Evolutionary conservation across 2,797 vertebrate species (phyloP), one percentile per base, ranked within the genome.

Genomic region (Melanogrammus aeglefinus): DNA sequence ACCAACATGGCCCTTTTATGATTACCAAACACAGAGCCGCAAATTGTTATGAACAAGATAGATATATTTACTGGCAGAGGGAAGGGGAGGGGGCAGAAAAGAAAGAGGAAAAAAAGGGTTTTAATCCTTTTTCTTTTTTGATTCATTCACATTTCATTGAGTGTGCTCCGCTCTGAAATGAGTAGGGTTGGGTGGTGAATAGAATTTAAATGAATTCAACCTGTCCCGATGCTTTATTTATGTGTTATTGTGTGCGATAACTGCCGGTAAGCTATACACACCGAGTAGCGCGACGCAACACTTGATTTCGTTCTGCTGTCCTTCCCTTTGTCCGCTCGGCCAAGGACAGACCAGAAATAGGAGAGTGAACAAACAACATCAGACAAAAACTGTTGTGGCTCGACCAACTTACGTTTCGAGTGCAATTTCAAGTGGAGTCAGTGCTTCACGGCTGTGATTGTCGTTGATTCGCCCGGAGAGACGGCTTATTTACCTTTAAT

Each of bases 121-220:
- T 47, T 13, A 21, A 57, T 57, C 90, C 78, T 31, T 31, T 31
- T 31, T 2, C 80, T 75, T 86, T 91, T 88, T 86, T 81, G 89
- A 85, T 90, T 89, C 88, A 88, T 91, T 87, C 79, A 57, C 82
- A 82, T 84, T 85, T 83, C 85, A 57, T 57, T 86, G 87, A 87
- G 88, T 89, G 89, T 86, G 87, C 84, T 89, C 1, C 85, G 90
- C 86, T 85, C 84, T 69, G 63, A 85, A 83, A 91, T 86, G 86
- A 90, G 93, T 93, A 94, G 94, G 92, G 95, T 90, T 91, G 91
- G 93, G 92, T 93, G 92, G 88, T 93, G 93, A 95, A 95, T 93
- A 91, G 93, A 92, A 94, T 93, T 93, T 91, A 14, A 69, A 69
- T 66, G 91, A 91, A 92, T 90, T 90, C 81, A 74, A 89, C 91